Percentiles rank a stretch among this genome's conserved stretches.
phyloP scores from a whole-genome alignment of 2,888 invertebrate species.

The Heteropelma amictum region DNA sequence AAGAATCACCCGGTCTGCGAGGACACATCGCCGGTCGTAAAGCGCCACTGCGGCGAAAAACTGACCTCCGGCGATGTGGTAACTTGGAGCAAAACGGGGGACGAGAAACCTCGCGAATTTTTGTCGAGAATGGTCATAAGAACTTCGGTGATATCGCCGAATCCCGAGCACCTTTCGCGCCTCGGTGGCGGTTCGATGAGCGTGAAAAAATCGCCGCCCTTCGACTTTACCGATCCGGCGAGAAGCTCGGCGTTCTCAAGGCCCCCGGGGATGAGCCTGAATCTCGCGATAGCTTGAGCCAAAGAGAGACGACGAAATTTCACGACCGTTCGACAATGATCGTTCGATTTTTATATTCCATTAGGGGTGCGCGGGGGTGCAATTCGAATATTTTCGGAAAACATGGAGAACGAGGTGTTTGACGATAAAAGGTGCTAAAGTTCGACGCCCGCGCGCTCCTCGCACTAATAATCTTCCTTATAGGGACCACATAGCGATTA shows the following conservation, averaged over 20 bases:
- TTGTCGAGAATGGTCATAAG: slow-evolving; percentile 78
- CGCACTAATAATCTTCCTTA: slow-evolving; percentile 69
- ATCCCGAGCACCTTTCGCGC: slow-evolving; percentile 77
- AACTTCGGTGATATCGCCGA: slow-evolving; percentile 80
- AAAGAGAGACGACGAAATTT: not conserved
- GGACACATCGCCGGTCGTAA: slow-evolving; percentile 20
- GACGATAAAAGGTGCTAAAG: slow-evolving; percentile 44
- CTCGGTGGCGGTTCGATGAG: slow-evolving; percentile 36
- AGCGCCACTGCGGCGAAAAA: slow-evolving; percentile 57
- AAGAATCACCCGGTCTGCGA: slow-evolving; percentile 47
- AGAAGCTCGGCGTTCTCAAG: slow-evolving; percentile 71
- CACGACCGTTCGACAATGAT: not conserved
- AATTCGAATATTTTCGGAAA: slow-evolving; percentile 32
- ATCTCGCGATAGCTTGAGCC: slow-evolving; percentile 69
- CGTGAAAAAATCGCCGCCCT: slow-evolving; percentile 56
- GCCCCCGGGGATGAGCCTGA: slow-evolving; percentile 68
- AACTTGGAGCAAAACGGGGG: not conserved
- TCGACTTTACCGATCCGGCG: slow-evolving; percentile 60
- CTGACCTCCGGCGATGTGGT: not conserved
- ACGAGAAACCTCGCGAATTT: slow-evolving; percentile 57
- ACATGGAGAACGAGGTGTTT: too few species aligned
- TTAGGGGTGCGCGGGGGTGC: slow-evolving; percentile 15
- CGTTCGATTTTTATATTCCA: slow-evolving; percentile 27
- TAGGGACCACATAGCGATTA: slow-evolving; percentile 74
- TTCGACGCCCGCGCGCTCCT: slow-evolving; percentile 59